Evolutionary conservation across 2,113 vertebrate species (phyloP).

Genomic region (Prietella phreatophila): DNA sequence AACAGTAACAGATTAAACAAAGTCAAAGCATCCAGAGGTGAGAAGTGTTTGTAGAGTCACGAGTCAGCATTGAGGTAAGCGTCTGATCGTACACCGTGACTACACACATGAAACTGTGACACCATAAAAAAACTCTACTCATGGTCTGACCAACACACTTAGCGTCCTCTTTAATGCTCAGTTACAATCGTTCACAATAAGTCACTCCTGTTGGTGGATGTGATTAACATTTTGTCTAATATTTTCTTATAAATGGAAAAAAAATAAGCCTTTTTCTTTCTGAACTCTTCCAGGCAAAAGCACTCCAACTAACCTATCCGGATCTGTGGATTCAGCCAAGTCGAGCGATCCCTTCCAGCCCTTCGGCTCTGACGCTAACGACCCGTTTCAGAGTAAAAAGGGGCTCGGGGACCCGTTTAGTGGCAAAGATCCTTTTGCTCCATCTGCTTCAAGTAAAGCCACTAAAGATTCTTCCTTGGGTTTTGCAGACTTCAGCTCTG

Average conservation of each 20-base stretch:
- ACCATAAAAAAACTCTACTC: not conserved
- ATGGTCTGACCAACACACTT: not conserved
- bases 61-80: not conserved
- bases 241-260: not conserved
- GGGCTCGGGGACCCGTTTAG: conserved; percentile 93
- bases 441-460: conserved; percentile 88
- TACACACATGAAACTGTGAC: not conserved
- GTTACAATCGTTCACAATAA: not conserved
- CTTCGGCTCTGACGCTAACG: conserved; percentile 80
- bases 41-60: too few species aligned
- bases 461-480: conserved; percentile 82
- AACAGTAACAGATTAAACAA: not conserved
- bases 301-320: conserved; percentile 86
- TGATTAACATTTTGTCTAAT: not conserved
- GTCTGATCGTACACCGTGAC: not conserved
- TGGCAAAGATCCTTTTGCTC: conserved; percentile 93
- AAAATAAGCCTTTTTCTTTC: conserved; percentile 46
- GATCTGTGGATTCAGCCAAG: conserved; percentile 80
- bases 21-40: not conserved
- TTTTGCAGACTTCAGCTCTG: conserved; percentile 92
- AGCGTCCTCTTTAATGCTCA: not conserved
- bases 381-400: conserved; percentile 94
- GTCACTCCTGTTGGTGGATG: not conserved
- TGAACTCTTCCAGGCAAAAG: conserved; percentile 85
- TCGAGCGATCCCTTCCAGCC: conserved; percentile 92